These are phyloP conservation scores for Sinelater perroti DNA, from an alignment of 2,888 invertebrate species.

Conservation along the genomic window DNA sequence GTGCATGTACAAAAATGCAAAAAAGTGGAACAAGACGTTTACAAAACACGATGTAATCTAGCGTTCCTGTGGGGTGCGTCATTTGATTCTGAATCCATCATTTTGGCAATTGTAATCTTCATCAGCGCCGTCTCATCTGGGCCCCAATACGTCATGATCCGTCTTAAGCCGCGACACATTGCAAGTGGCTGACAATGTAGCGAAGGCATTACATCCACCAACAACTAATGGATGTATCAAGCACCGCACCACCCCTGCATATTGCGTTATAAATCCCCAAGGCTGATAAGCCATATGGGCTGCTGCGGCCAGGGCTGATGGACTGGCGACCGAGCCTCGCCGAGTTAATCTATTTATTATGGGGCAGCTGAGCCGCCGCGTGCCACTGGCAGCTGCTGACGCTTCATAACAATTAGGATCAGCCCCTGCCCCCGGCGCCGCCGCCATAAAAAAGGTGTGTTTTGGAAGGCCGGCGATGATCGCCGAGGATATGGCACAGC, in stretches of 20 bases:
- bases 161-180: slow-evolving; percentile 29
- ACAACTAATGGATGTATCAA: slow-evolving; percentile 29
- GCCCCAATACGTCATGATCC: slow-evolving; percentile 33
- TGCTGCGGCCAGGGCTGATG: slow-evolving; percentile 26
- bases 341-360: slow-evolving; percentile 44
- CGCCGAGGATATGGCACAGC: slow-evolving; percentile 18
- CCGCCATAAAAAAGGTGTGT: slow-evolving; percentile 27
- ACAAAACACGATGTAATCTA: no score
- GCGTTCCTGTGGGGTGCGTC: no score
- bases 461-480: slow-evolving; percentile 25
- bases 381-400: slow-evolving; percentile 45
- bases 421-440: slow-evolving; percentile 20
- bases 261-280: slow-evolving; percentile 31
- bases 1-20: no score
- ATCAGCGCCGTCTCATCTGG: slow-evolving; percentile 11
- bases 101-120: slow-evolving; percentile 26
- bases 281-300: slow-evolving; percentile 35
- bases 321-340: slow-evolving; percentile 29
- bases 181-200: slow-evolving; percentile 14
- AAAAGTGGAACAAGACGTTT: no score
- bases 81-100: slow-evolving; percentile 35
- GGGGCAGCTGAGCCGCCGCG: slow-evolving; percentile 45
- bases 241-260: slow-evolving; percentile 14
- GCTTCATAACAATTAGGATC: slow-evolving; percentile 42
- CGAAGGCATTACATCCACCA: slow-evolving; percentile 27